Base-by-base conservation (phyloP, 2,888 invertebrate genomes). In the Eulithis prunata region DNA sequence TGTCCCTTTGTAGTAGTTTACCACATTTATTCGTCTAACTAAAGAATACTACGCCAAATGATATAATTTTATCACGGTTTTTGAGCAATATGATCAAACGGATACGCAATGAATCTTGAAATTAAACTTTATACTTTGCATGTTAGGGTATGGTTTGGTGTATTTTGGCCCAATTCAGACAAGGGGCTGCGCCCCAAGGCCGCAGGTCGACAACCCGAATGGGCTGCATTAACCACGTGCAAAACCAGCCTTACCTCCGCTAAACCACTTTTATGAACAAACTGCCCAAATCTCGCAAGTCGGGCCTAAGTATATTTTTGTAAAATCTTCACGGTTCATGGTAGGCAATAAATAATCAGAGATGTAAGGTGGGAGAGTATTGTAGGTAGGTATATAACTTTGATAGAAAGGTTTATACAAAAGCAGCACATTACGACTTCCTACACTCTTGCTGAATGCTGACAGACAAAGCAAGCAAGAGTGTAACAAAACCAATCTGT, bases 151-250 rank as follows among this genome's bases (percentile, higher is more conserved):
- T 72, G 68, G 67, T 80, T 82, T 82, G 54, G 75, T 65, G 62
- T 71, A 68, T 61, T 74, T 71, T 73, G 56, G 59, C 66, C 59
- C 69, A 69, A 70, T 62, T 65, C 70, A 72, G 71, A 69, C 74
- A 76, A 83, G 86, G 85, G 86, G 82, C 83, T 84, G 81, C 75
- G 84, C 77, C 78, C 80, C 89, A 90, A 91, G 89, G 90, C 85
- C 87, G 84, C 71, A 79, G 91, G 90, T 90, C 90, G 88, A 85
- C 88, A 90, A 90, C 90, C 90, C 82, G 84, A 76, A 78, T 75
- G 77, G 73, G 75, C 79, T 78, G 81, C 83, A 81, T 81, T 78
- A 78, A 79, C 86, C 89, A 87, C 88, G 89, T 88, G 89, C 86
- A 84, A 85, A 89, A 87, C 87, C 82, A 84, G 86, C 85, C 10